Evolutionary conservation across 2,888 invertebrate species (phyloP).

Genomic region (Cantharis rustica): DNA sequence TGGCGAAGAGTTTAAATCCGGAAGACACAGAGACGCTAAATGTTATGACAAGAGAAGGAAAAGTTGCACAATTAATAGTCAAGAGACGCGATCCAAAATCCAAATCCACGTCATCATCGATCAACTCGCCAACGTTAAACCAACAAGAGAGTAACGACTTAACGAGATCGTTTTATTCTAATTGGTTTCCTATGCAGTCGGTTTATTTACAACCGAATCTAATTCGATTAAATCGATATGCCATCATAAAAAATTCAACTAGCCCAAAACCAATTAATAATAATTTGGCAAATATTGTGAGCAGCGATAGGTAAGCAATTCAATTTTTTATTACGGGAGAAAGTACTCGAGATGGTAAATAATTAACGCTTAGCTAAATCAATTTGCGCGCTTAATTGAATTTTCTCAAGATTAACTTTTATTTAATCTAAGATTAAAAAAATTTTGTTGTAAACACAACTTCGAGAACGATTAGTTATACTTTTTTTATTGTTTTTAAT

Average conservation of each 20-base stretch:
- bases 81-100: constrained; percentile 69
- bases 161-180: constrained; percentile 45
- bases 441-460: too few relatives aligned
- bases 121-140: background rate
- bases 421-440: background rate
- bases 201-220: constrained; percentile 49
- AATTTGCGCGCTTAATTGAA: background rate
- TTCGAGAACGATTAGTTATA: background rate
- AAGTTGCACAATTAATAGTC: constrained; percentile 76
- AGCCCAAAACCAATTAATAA: constrained; percentile 35
- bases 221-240: constrained; percentile 46
- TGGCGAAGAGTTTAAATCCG: constrained; percentile 76
- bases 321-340: constrained; percentile 13
- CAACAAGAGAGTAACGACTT: constrained; percentile 7
- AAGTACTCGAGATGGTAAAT: background rate
- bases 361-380: background rate
- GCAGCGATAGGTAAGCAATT: constrained; percentile 48
- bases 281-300: constrained; percentile 47
- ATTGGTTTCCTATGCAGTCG: constrained; percentile 54
- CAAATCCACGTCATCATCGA: constrained; percentile 5
- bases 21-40: constrained; percentile 77
- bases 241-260: constrained; percentile 46
- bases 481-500: background rate
- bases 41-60: constrained; percentile 76
- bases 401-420: background rate